Evolutionary conservation across 1,140 invertebrate species (phyloP).

Genomic region (Diorhabda carinulata): DNA sequence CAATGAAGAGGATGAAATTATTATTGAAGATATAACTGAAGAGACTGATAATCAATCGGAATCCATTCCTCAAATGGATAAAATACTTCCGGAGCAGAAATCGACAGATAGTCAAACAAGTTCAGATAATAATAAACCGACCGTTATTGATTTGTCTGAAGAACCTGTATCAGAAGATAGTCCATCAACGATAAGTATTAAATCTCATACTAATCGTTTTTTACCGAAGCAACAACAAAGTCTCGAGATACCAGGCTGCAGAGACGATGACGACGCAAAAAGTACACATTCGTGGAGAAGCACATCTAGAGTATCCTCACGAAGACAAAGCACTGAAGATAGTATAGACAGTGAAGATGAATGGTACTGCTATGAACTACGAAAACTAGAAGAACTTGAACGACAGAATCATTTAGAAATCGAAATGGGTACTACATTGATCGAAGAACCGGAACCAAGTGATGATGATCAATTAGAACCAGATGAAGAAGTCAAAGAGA

Average conservation of each 20-base stretch:
- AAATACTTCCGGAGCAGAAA: conserved; percentile 39
- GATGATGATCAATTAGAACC: conserved; percentile 55
- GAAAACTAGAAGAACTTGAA: conserved; percentile 83
- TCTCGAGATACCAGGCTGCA: conserved; percentile 69
- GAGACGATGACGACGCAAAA: conserved; percentile 76
- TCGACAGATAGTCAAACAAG: conserved; percentile 48
- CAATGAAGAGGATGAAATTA: conserved; percentile 51
- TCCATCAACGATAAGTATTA: conserved; percentile 59
- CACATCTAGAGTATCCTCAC: conserved; percentile 78
- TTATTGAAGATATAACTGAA: conserved; percentile 47
- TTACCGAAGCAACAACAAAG: conserved; percentile 70
- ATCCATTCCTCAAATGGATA: conserved; percentile 25
- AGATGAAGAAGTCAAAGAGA: conserved; percentile 68
- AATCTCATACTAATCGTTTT: conserved; percentile 57
- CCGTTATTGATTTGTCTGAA: conserved; percentile 23
- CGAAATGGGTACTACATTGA: conserved; percentile 58
- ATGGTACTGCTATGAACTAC: conserved; percentile 86
- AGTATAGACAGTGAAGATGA: conserved; percentile 91
- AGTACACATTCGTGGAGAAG: conserved; percentile 84
- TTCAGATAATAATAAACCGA: conserved; percentile 36
- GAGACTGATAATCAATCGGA: conserved; percentile 44
- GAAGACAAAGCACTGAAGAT: conserved; percentile 86
- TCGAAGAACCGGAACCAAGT: conserved; percentile 55
- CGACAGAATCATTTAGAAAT: conserved; percentile 64
- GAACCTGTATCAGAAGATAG: conserved; percentile 53